Base-by-base conservation (phyloP, 2,113 vertebrate species). In the Silurus meridionalis region DNA sequence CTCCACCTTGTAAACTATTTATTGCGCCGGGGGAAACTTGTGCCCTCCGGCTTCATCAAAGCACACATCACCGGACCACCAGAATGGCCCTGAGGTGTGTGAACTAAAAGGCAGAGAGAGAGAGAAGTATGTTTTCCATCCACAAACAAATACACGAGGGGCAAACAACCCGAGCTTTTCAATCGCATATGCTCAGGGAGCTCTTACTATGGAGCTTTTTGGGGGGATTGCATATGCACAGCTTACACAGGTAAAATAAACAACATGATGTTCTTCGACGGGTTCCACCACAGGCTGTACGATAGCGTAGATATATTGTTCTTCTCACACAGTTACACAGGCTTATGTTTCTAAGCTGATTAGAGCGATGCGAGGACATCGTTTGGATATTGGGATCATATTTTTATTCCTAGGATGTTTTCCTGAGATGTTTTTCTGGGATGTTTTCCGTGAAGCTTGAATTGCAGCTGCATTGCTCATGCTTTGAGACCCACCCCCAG, bases 31-130 rank as follows among this genome's bases (percentile, higher is more conserved):
- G 61, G 80, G 61, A 66, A 79, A 52, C 21, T 67, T 2, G 1
- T 77, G 21, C 48, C 67, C 57, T 50, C 53, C 13, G 61, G 81
- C 63, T 60, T 83, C 53, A 78, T 80, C 80, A 66, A 82, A 66
- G n/a, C 53, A 66, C 61, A 82, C 21, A 52, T 15, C 58, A 53
- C 48, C 37, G 52, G 21, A 53, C 48, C 23, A 66, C 60, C 23
- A 66, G 48, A 82, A 25, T 0, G 4, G 21, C 37, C 37, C n/a
- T 64, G 10, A 64, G 60, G 48, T 23, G 66, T 15, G 14, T 50
- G 37, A 63, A 14, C 60, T 48, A n/a, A 63, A 81, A 63, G 11
- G 50, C 28, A 63, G 60, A 81, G 60, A 37, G 37, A 37, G 37
- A 37, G 37, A 61, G 61, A 48, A 17, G 6, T 50, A n/a, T 64